Evolutionary conservation across 2,113 vertebrate genomes (phyloP), one percentile per base, ranked within the genome.

Genomic region (Cyphomyrus plagiostoma): DNA sequence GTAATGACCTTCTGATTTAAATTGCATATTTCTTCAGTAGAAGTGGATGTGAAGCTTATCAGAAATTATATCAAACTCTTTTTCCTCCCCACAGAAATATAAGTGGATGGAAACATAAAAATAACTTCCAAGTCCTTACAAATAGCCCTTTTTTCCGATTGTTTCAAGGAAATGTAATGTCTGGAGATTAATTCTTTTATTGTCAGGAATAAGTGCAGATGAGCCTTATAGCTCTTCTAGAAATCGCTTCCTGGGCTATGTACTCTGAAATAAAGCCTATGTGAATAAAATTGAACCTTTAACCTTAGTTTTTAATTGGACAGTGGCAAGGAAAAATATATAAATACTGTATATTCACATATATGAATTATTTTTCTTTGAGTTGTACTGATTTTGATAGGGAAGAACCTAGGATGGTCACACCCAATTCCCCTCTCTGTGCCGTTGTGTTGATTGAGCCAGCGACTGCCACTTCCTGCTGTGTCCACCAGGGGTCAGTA

Each of bases 401-500:
- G 84, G n/a, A 49, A 86, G 9, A 52, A 2, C 84, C 84, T n/a
- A 86, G 84, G 84, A 90, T 85, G 89, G 92, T 89, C 45, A 89
- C 90, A 88, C 89, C 90, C 80, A 1, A 9, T 91, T 92, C 93
- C 83, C 85, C 10, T 88, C 48, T 35, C 17, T 66, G 15, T 46
- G 50, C 86, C 35, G 74, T 46, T 86, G n/a, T 46, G 77, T 30
- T 62, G 82, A 39, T 88, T 53, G 77, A 80, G 86, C 77, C 66
- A 88, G 89, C 90, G n/a, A 82, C 88, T 90, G 91, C 17, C 17
- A 6, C 89, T 90, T 92, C 87, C 91, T 15, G 8, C 46, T 42
- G 84, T 83, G 62, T 90, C 89, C 83, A 30, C 77, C 0, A 2
- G 11, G 11, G 17, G 19, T 98, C 95, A 99, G 95, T 97, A 98